Percentiles rank a stretch among this genome's conserved stretches.
Evolutionary conservation across 2,113 vertebrate genomes (phyloP).

Genomic region (Colaptes auratus): DNA sequence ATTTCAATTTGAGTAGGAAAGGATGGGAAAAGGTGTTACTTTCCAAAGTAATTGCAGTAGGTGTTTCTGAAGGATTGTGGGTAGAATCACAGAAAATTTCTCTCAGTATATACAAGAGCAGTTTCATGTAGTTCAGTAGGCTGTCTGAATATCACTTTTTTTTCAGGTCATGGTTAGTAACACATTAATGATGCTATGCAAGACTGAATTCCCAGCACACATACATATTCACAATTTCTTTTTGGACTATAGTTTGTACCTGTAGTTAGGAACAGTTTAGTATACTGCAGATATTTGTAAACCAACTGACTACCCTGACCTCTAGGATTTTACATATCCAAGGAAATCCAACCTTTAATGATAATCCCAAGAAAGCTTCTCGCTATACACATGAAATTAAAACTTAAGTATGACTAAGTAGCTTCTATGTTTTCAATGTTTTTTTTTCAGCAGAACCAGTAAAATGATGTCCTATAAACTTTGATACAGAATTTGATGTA

Average conservation of each 20-base stretch:
- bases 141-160: not conserved
- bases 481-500: not conserved
- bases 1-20: not conserved
- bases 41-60: not conserved
- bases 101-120: not conserved
- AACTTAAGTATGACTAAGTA: not conserved
- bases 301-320: slow-evolving; percentile 53
- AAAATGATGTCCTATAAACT: not conserved
- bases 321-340: slow-evolving; percentile 68
- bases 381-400: not conserved
- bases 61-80: not conserved
- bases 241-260: not conserved
- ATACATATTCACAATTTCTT: not conserved
- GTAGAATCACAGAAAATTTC: not conserved
- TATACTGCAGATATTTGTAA: slow-evolving; percentile 52
- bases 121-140: not conserved
- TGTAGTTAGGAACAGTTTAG: slow-evolving; percentile 8
- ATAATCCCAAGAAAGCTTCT: slow-evolving; percentile 5
- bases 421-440: not conserved
- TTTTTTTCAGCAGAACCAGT: not conserved
- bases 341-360: slow-evolving; percentile 55
- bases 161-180: not conserved
- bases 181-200: not conserved
- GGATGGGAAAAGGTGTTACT: not conserved
- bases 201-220: not conserved